Conservation (phyloP, 2,113 vertebrate genomes). For the Podilymbus podiceps region DNA sequence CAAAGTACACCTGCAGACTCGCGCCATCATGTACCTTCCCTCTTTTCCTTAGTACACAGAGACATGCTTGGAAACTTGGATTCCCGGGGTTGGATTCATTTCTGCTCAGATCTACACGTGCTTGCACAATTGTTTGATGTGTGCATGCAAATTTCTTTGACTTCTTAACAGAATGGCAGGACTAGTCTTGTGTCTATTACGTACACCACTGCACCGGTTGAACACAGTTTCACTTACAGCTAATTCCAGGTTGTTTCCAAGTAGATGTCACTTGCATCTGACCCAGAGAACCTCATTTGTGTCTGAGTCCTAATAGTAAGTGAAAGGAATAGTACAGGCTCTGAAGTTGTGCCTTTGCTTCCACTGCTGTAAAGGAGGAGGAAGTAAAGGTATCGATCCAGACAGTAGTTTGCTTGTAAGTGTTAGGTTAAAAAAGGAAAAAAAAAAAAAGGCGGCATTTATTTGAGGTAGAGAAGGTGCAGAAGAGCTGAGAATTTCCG, state of each 20-base stretch:
- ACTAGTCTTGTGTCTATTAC: neutral
- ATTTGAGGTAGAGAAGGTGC: neutral
- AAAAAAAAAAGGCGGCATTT: neutral
- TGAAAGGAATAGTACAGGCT: neutral
- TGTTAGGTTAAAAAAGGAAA: neutral
- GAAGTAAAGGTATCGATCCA: neutral
- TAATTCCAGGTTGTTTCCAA: neutral
- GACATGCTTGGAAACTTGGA: fast-evolving
- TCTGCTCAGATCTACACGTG: neutral
- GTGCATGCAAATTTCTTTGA: neutral
- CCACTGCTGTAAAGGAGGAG: neutral
- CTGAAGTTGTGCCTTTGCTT: neutral
- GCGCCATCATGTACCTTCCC: neutral
- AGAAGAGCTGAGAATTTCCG: neutral
- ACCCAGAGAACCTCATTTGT: neutral
- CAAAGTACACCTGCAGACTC: neutral
- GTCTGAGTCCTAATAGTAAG: neutral
- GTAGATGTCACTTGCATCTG: neutral
- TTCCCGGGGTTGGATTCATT: neutral
- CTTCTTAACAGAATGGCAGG: neutral
- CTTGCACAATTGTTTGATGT: neutral
- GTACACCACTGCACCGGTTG: fast-evolving
- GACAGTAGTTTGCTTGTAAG: neutral
- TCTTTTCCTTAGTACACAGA: neutral
- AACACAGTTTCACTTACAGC: neutral